Percentiles rank a stretch among this genome's conserved stretches.
Conservation (phyloP, 2,113 vertebrate genomes). For the Psilopsiagon aurifrons region DNA sequence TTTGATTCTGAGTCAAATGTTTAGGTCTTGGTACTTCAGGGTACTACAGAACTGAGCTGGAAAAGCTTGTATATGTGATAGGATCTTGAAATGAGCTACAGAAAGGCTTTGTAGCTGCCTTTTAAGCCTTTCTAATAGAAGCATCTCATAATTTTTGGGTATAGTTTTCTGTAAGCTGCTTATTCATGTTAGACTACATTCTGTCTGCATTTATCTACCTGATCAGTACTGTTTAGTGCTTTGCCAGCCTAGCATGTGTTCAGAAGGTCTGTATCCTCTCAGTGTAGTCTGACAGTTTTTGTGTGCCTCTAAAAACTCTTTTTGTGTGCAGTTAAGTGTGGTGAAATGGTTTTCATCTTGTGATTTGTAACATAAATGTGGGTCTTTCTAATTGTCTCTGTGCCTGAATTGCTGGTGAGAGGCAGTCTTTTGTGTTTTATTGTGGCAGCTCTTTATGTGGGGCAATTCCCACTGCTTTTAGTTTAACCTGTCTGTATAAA, state of each 20-base stretch:
- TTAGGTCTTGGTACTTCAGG: background rate
- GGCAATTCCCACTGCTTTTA: background rate
- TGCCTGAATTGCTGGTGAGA: background rate
- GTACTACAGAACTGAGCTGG: background rate
- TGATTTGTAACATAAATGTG: background rate
- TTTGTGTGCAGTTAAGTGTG: background rate
- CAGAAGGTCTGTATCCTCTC: background rate
- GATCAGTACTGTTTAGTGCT: background rate
- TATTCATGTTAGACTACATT: background rate
- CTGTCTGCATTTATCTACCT: background rate
- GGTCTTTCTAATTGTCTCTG: background rate
- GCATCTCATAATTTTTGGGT: background rate
- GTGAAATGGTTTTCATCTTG: background rate
- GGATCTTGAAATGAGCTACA: background rate
- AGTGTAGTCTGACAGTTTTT: background rate
- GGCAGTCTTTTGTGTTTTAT: background rate
- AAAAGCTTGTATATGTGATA: background rate
- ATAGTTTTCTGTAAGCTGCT: background rate
- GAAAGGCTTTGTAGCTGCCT: background rate
- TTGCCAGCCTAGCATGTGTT: background rate
- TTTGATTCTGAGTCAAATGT: background rate
- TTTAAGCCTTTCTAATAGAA: background rate
- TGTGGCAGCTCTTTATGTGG: background rate
- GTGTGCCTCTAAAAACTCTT: background rate
- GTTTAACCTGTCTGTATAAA: background rate